Evolutionary conservation across 1,140 invertebrate genomes (phyloP), one percentile per base, ranked within the genome.

Genomic region (Megalonaias nervosa): DNA sequence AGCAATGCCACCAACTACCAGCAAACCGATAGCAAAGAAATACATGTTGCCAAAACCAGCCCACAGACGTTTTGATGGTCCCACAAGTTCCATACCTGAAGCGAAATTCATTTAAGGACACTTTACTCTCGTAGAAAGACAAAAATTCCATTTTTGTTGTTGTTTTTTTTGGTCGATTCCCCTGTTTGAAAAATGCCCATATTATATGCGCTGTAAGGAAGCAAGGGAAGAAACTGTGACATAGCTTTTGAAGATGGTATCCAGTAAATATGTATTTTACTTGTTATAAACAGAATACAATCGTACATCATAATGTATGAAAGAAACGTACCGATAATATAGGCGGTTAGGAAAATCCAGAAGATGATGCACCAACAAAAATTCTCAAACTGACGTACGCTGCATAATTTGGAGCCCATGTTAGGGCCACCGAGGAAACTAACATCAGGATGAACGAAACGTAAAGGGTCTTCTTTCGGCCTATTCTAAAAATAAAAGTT

Each of bases 31-130:
- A 84, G 94, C 93, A 83, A 94, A 95, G 14, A 94, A 94, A 69
- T 92, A 84, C 86, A 95, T 94, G 83, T 94, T 95, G 1, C 95
- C 84, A 65, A 95, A 93, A 5, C 94, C 94, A 5, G 95, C 89
- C 0, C 93, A 90, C 67, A 94, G 94, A 57, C 95, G 93, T 91
- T 94, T 95, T 19, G 79, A 79, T 0, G 88, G 87, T 14, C 86
- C 88, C 5, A 88, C 85, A 19, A 90, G 81, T 71, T 90, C 90
- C 81, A 88, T 84, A 16, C 87, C 89, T 81, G 76, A 14, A 48
- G n/a, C 70, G 75, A 61, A 57, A 21, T 14, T 62, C 86, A 95
- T 95, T 85, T 96, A 94, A 67, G 14, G 23, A 55, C 48, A 48
- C 83, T 95, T 93, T n/a, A 94, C 94, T 87, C 94, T 48, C 6